A percentile compares a stretch with the other conserved stretches of the same genome.
Conservation (phyloP, 2,797 vertebrate species). For the Phoeniculus purpureus region DNA sequence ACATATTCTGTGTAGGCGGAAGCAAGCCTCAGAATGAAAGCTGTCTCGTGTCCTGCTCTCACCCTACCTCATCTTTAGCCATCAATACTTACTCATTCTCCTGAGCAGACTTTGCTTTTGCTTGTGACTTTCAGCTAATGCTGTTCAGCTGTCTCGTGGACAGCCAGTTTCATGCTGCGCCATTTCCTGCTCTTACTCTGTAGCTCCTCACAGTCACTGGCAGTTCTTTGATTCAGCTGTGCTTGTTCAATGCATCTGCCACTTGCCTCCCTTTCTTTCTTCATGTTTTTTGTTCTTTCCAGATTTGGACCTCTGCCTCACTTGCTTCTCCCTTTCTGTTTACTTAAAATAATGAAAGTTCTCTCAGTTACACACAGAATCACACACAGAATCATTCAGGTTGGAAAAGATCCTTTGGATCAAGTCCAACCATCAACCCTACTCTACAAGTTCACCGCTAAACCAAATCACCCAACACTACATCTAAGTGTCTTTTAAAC, state of each 20-base stretch:
- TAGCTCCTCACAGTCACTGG: conserved; percentile 54
- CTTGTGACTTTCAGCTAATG: conserved; percentile 14
- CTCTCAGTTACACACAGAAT: background rate
- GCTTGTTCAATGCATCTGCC: conserved; percentile 61
- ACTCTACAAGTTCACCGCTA: no score
- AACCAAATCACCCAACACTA: no score
- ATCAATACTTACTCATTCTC: conserved; percentile 57
- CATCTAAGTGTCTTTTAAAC: no score
- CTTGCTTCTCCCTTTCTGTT: conserved; percentile 40
- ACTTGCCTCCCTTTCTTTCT: conserved; percentile 55
- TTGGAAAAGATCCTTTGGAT: no score
- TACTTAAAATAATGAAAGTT: conserved; percentile 49
- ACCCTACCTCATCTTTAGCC: conserved; percentile 47
- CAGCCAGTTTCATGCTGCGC: conserved; percentile 57
- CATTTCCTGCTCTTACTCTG: conserved; percentile 61
- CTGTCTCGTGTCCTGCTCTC: conserved; percentile 49
- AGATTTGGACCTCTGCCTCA: conserved; percentile 61
- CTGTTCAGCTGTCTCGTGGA: conserved; percentile 63
- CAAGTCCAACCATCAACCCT: no score
- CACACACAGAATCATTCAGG: no score
- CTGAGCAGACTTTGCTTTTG: conserved; percentile 52
- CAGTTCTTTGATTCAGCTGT: conserved; percentile 67
- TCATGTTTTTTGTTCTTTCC: conserved; percentile 55
- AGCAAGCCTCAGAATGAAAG: conserved; percentile 15
- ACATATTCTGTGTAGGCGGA: background rate